Evolutionary conservation across 2,797 vertebrate species (phyloP).

Genomic region (Cheirogaleus major): DNA sequence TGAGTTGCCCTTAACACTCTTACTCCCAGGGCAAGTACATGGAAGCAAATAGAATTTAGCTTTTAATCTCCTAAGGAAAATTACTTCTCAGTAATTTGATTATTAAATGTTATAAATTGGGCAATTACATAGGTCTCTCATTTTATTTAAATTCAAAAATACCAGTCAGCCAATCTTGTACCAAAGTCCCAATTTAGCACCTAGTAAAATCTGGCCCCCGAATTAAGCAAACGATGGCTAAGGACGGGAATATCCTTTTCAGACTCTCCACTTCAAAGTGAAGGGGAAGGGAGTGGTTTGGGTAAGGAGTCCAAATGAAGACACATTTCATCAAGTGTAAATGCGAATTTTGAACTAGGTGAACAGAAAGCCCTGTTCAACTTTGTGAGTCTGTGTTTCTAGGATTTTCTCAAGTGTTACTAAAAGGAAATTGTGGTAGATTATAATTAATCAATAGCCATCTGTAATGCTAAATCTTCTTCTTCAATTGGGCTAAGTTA

Average conservation of each 20-base stretch:
- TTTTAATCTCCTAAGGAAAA: too few relatives aligned
- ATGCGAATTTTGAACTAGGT: not conserved
- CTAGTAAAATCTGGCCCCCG: not conserved
- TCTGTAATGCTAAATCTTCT: not conserved
- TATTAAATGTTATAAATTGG: not conserved
- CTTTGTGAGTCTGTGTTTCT: not conserved
- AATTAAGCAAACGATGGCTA: too few relatives aligned
- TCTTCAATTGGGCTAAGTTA: not conserved
- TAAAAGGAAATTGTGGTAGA: not conserved
- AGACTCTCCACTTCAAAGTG: not conserved
- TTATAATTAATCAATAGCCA: not conserved
- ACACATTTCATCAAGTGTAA: not conserved
- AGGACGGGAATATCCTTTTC: too few relatives aligned
- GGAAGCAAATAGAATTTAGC: not conserved
- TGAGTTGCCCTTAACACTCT: not conserved
- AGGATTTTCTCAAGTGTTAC: not conserved
- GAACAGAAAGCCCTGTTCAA: not conserved
- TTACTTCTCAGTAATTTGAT: too few relatives aligned
- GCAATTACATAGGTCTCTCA: not conserved
- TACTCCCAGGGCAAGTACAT: not conserved
- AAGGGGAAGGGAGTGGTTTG: not conserved
- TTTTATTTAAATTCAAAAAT: not conserved
- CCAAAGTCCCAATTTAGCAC: not conserved
- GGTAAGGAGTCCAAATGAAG: not conserved
- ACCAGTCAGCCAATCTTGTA: not conserved